Evolutionary conservation across 2,888 invertebrate species (phyloP), one percentile per base, ranked within the genome.

Genomic region (Amiota communis): DNA sequence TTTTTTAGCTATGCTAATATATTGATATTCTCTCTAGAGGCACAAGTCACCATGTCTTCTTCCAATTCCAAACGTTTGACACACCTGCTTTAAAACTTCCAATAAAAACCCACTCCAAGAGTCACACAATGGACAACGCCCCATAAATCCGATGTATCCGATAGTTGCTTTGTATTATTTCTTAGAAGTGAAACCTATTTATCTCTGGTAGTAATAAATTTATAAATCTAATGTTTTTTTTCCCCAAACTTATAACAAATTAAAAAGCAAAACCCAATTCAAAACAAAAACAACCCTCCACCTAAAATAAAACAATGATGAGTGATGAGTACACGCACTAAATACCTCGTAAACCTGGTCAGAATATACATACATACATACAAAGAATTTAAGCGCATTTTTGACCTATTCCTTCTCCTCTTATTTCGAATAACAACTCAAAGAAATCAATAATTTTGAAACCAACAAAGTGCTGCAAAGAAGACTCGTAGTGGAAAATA

Each of bases 361-460:
- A 77, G 53, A 73, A 75, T 76, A 65, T 70, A 36, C 36, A 36
- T 36, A n/a, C n/a, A n/a, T n/a, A n/a, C n/a, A n/a, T n/a, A n/a
- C n/a, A n/a, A n/a, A 49, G 15, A 74, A 79, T 74, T 75, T 76
- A 78, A 85, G 84, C 81, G 71, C 85, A 82, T 85, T 84, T 80
- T 76, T 80, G 64, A 71, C 77, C 76, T 69, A 76, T 76, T 76
- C 64, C 68, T 69, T 76, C 74, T 76, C 64, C 68, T 75, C 73
- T 77, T 72, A 20, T 59, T 73, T 57, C 48, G 3, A 9, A 23
- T 11, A 63, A 56, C 36, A 64, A 71, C 10, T 59, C 51, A 72
- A 81, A 6, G 8, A 36, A 86, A 86, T 85, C 85, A 73, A 86
- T 86, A 80, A 80, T 79, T 78, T 63, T 8, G 85, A 85, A 86